Evolutionary conservation across 2,797 vertebrate species (phyloP), one percentile per base, ranked within the genome.

Genomic region (Bovichtus variegatus): DNA sequence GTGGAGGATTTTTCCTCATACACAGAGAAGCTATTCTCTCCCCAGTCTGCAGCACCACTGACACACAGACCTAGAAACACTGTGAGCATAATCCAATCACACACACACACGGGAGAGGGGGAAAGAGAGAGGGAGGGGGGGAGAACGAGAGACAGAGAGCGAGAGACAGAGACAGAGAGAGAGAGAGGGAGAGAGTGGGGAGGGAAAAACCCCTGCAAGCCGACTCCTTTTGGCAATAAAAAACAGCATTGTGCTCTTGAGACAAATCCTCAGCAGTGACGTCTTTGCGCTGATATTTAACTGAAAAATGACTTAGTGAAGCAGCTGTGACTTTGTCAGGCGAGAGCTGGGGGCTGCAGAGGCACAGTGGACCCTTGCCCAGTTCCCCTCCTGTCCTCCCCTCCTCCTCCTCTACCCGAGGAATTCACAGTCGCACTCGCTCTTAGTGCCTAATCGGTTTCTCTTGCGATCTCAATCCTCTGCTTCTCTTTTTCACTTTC

Each of bases 41-140:
- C 36, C 31, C 21, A 13, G 61, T 83, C 76, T 59, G 73, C 51
- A 70, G 83, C 76, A 31, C 81, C 82, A 85, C 86, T 93, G 93
- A 95, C 93, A 94, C 90, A 95, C 89, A 94, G 91, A 94, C 93
- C 91, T 72, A 94, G 90, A 95, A 93, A 94, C 85, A 64, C 87
- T 65, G 84, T 49, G 31, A 82, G 81, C 81, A 89, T 80, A 87
- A 90, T 93, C 64, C 82, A 84, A 87, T 86, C 77, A 65, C 49
- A 61, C 86, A 86, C 70, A 85, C 55, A 66, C 46, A 46, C 23
- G 57, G 73, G 58, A 64, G 43, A 72, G 21, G 65, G 58, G 11
- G 62, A 68, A 12, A 43, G 12, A 5, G 2, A 27, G 70, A 63
- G 2, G 57, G 54, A 27, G 59, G 63, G 23, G 60, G 9, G n/a